Percentiles rank a stretch among this genome's conserved stretches.
phyloP scores from a whole-genome alignment of 2,113 vertebrate genomes.

The Silurus glanis region DNA sequence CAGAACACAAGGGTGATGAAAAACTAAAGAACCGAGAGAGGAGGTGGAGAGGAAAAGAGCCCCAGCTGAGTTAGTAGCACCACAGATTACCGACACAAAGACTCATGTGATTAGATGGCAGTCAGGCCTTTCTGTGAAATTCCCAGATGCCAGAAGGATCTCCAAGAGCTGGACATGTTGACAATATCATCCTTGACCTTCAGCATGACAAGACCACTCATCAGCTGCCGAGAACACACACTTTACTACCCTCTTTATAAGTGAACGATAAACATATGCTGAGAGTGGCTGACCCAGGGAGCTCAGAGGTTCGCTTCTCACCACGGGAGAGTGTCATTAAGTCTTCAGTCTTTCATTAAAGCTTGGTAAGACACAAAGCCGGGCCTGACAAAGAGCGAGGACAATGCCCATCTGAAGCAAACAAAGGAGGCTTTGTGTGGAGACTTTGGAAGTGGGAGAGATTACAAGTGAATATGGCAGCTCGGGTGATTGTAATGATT shows the following conservation, averaged over 20 bases:
- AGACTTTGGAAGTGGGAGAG: neutral
- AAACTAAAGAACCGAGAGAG: neutral
- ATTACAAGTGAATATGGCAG: slow-evolving; percentile 37
- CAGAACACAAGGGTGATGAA: neutral
- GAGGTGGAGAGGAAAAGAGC: slow-evolving; percentile 2
- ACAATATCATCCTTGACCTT: slow-evolving; percentile 36
- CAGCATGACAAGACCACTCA: slow-evolving; percentile 28
- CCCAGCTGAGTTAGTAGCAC: slow-evolving; percentile 22
- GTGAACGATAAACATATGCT: slow-evolving; percentile 52
- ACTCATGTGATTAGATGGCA: slow-evolving; percentile 23
- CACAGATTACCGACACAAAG: slow-evolving; percentile 42
- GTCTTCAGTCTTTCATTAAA: slow-evolving; percentile 52
- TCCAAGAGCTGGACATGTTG: neutral
- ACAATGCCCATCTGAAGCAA: slow-evolving; percentile 44
- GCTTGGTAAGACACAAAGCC: slow-evolving; percentile 27
- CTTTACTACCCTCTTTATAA: slow-evolving; percentile 41
- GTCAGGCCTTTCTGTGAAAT: neutral
- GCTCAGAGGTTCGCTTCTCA: slow-evolving; percentile 4
- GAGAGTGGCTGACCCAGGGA: slow-evolving; percentile 14
- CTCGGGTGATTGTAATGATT: slow-evolving; percentile 28
- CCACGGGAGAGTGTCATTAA: slow-evolving; percentile 48
- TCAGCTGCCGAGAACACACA: slow-evolving; percentile 40
- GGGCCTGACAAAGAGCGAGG: slow-evolving; percentile 33
- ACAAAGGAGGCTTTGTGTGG: slow-evolving; percentile 44
- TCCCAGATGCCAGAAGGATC: slow-evolving; percentile 15